Evolutionary conservation across 2,888 invertebrate genomes (phyloP), one percentile per base, ranked within the genome.

Genomic region (Escarpia spicata): DNA sequence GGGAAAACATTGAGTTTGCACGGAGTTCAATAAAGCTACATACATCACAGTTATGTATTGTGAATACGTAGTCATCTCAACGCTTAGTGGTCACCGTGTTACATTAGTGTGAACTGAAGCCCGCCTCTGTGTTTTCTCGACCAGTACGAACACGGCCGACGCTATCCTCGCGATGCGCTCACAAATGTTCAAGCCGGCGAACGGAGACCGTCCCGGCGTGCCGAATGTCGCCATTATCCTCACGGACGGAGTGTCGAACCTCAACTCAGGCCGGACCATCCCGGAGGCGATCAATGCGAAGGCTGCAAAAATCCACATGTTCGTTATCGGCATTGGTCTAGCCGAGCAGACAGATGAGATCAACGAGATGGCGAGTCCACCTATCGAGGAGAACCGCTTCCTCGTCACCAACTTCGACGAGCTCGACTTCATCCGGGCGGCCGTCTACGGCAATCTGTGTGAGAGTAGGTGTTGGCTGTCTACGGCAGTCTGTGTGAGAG

Each of bases 151-250:
- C 92, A 92, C 92, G 43, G 93, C 93, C 45, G 92, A 92, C 12
- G 93, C 93, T 15, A n/a, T 93, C 45, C 43, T 91, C 91, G 91
- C 92, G 26, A 52, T 93, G 60, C 90, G 93, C 9, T 91, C 93
- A 4, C 92, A 92, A 31, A 93, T 94, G 93, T 94, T 94, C 92
- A 93, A 92, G 75, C 37, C 8, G 75, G 93, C 93, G 15, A 93
- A 91, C 60, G 93, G 92, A 0, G 95, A 95, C 92, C 92, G 95
- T 52, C 92, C 92, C 8, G 93, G 92, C 31, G 93, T 94, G 60
- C 94, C 94, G 10, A 94, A 95, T 92, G 94, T 95, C 43, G 94
- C 94, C 4, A 93, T 95, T 44, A 90, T 95, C 10, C 93, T 95
- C 52, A 95, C 95, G 1, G 95, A 95, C 91, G 95, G 95, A 9